These are phyloP conservation scores for Polietes domitor DNA, from an alignment of 2,888 invertebrate species.

Conservation along the genomic window DNA sequence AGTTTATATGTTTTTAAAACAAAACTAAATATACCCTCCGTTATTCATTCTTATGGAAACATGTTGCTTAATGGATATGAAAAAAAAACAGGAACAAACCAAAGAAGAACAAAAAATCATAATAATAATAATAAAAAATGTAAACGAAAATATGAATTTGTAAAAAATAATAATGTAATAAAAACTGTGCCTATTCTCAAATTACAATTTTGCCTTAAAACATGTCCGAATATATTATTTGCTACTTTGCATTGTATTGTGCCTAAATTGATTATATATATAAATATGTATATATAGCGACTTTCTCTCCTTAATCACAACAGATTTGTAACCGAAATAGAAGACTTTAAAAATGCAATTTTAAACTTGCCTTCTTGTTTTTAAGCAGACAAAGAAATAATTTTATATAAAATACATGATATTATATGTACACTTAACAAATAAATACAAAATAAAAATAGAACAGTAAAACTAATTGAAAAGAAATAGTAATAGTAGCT, in stretches of 20 bases:
- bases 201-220: conserved; percentile 45
- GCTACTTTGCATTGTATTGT: conserved; percentile 5
- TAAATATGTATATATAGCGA: conserved; percentile 5
- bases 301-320: conserved; percentile 4
- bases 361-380: conserved; percentile 68
- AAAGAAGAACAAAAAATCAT: conserved; percentile 8
- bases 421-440: conserved; percentile 31
- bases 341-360: conserved; percentile 66
- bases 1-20: background rate
- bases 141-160: conserved; percentile 9
- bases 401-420: conserved; percentile 14
- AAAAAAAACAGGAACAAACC: background rate
- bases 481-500: background rate
- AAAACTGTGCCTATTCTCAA: conserved; percentile 38
- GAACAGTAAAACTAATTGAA: background rate
- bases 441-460: conserved; percentile 1
- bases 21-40: background rate
- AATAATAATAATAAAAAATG: background rate
- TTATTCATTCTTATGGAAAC: conserved; percentile 12
- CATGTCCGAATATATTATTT: conserved; percentile 20
- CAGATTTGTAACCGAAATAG: conserved; percentile 49
- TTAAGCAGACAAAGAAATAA: conserved; percentile 36
- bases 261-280: conserved; percentile 17
- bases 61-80: conserved; percentile 4
- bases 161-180: background rate